Evolutionary conservation across 2,888 invertebrate species (phyloP).

Genomic region (Agonopterix subpropinquella): DNA sequence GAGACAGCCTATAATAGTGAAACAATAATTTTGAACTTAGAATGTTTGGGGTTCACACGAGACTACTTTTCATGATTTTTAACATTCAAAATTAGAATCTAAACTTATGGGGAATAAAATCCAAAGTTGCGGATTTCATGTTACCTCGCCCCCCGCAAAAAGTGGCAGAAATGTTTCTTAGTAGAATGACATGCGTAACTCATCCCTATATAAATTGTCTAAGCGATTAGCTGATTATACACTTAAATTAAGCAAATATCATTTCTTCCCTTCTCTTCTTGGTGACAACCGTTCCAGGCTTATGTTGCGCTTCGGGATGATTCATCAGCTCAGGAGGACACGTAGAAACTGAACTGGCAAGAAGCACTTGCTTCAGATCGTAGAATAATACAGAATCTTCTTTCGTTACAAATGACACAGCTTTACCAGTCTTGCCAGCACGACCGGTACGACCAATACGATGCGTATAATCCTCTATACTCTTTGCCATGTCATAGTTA

Average conservation of each 20-base stretch:
- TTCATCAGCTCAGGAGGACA: constrained; percentile 98
- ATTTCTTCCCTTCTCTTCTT: constrained; percentile 96
- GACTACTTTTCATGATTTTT: too few relatives aligned
- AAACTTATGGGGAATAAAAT: too few relatives aligned
- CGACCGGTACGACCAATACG: constrained; percentile 99
- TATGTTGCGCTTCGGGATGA: constrained; percentile 98
- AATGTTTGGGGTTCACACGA: too few relatives aligned
- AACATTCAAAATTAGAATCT: too few relatives aligned
- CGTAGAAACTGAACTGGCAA: constrained; percentile 92
- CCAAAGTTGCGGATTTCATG: too few relatives aligned
- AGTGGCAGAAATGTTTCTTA: too few relatives aligned
- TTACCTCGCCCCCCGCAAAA: too few relatives aligned
- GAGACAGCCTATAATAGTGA: too few relatives aligned
- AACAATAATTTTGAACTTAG: too few relatives aligned
- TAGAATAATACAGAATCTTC: constrained; percentile 97
- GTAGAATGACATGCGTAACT: too few relatives aligned
- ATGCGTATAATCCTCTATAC: constrained; percentile 98
- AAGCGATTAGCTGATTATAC: too few relatives aligned
- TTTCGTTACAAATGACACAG: constrained; percentile 97
- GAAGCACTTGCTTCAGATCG: constrained; percentile 94
- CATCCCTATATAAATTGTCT: too few relatives aligned
- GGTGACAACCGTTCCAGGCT: constrained; percentile 95
- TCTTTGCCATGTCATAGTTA: constrained; percentile 99
- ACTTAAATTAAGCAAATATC: constrained; percentile 85
- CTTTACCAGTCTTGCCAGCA: constrained; percentile 97